These are phyloP conservation scores for Idaea biselata DNA, from an alignment of 2,888 invertebrate genomes.

Conservation along the genomic window DNA sequence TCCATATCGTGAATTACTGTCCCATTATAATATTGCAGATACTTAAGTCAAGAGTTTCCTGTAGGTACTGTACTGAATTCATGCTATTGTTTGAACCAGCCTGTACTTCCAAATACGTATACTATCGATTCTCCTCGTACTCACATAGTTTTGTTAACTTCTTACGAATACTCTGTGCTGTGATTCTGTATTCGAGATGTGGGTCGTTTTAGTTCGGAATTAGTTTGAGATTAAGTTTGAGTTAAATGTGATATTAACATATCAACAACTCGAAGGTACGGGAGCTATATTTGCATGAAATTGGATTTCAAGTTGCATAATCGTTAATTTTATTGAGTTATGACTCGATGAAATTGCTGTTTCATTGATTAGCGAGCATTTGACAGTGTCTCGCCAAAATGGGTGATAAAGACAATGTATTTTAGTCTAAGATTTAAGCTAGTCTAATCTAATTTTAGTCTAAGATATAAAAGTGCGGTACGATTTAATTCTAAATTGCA, in stretches of 20 bases:
- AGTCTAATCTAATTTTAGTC: too few relatives aligned
- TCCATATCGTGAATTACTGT: neutral
- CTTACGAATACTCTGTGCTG: slow-evolving; percentile 9
- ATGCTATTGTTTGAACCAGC: slow-evolving; percentile 26
- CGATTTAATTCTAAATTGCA: too few relatives aligned
- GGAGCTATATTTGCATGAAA: neutral
- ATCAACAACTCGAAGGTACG: neutral
- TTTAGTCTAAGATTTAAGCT: too few relatives aligned
- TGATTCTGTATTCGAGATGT: slow-evolving; percentile 2
- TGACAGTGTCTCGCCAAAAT: too few relatives aligned
- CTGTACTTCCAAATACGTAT: slow-evolving; percentile 6
- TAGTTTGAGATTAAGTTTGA: slow-evolving; percentile 3
- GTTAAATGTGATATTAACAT: slow-evolving; percentile 8
- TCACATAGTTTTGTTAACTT: slow-evolving; percentile 17
- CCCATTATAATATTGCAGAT: neutral
- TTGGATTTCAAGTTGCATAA: slow-evolving; percentile 1
- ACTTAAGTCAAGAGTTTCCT: slow-evolving; percentile 1
- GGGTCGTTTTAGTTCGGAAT: neutral
- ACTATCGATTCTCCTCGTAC: neutral
- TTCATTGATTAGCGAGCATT: too few relatives aligned
- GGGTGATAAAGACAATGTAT: too few relatives aligned
- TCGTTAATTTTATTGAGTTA: neutral
- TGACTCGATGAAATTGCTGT: neutral
- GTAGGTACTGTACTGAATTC: slow-evolving; percentile 18
- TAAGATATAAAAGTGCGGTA: too few relatives aligned